Percentiles rank a stretch among this genome's conserved stretches.
Evolutionary conservation across 2,888 invertebrate species (phyloP).

Genomic region (Catotricha subobsoleta): DNA sequence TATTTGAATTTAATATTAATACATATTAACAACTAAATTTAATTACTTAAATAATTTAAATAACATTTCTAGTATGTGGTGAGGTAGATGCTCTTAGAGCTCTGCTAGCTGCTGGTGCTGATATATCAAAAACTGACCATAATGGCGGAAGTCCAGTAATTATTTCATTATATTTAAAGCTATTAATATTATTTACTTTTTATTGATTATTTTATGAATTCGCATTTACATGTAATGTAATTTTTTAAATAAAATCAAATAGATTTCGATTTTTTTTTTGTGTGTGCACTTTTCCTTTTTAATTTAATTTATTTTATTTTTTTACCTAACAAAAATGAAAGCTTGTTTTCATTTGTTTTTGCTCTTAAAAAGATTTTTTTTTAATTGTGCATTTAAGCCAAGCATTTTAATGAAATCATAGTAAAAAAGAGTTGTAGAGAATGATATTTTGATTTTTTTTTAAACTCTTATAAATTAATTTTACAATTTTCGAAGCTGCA

Average conservation of each 20-base stretch:
- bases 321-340: no score
- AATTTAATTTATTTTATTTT: background rate
- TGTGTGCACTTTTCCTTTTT: background rate
- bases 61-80: constrained; percentile 58
- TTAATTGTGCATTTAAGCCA: no score
- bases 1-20: background rate
- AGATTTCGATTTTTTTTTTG: background rate
- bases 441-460: no score
- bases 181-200: no score
- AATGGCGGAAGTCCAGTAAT: constrained; percentile 79
- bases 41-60: background rate
- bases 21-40: background rate
- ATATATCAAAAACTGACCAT: constrained; percentile 74
- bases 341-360: no score
- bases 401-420: no score
- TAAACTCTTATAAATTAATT: background rate
- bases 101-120: constrained; percentile 69
- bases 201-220: no score
- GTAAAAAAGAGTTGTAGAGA: no score
- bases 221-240: no score
- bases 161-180: no score
- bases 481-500: constrained; percentile 56
- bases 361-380: no score
- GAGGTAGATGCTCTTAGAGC: constrained; percentile 76
- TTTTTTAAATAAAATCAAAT: no score